phyloP scores from a whole-genome alignment of 2,888 invertebrate species.

The Muschampia plurimacula region DNA sequence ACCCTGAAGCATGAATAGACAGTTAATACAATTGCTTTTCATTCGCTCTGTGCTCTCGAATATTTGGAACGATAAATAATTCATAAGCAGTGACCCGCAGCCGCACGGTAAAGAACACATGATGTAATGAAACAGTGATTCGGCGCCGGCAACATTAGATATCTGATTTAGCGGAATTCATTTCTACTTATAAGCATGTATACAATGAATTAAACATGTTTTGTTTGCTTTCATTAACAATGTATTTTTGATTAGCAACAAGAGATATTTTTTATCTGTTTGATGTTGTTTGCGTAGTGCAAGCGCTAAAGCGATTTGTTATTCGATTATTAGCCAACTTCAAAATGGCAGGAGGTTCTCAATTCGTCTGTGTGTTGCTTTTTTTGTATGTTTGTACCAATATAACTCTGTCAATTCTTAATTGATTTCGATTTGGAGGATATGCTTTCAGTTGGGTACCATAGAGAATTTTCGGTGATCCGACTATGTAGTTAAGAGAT shows the following conservation, averaged over 20 bases:
- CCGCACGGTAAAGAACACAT: conserved; percentile 43
- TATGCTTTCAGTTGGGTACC: no score
- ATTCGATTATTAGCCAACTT: no score
- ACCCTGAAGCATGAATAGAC: conserved; percentile 10
- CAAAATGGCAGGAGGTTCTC: no score
- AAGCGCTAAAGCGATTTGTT: neutral
- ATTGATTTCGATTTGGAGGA: no score
- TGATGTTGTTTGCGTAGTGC: neutral
- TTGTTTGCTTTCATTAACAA: conserved; percentile 36
- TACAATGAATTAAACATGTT: conserved; percentile 36
- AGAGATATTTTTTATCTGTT: neutral
- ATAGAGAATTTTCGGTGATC: no score
- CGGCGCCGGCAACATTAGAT: conserved; percentile 28
- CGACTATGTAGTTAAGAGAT: no score
- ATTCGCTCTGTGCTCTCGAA: conserved; percentile 28
- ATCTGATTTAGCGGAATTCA: conserved; percentile 36
- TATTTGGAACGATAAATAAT: conserved; percentile 37
- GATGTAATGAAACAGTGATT: conserved; percentile 39
- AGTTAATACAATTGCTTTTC: conserved; percentile 30
- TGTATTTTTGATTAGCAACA: neutral
- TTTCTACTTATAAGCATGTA: conserved; percentile 34
- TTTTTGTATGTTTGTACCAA: no score
- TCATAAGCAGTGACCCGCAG: conserved; percentile 34
- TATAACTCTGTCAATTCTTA: no score
- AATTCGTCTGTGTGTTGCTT: no score